Evolutionary conservation across 2,797 vertebrate species (phyloP), one percentile per base, ranked within the genome.

Genomic region (Salarias fasciatus): DNA sequence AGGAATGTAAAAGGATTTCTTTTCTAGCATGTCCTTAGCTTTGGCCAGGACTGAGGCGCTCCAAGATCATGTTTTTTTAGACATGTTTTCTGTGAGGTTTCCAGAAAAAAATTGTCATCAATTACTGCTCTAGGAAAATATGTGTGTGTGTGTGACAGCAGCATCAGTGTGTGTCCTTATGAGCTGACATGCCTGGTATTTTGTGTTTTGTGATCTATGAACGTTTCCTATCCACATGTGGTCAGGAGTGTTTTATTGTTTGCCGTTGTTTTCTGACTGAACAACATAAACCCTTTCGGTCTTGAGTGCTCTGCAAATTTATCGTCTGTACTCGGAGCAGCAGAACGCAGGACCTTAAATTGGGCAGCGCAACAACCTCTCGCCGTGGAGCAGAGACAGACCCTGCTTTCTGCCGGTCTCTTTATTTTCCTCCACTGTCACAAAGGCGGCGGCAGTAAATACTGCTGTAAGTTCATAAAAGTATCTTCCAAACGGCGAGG

Each of bases 401-500:
- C 36, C n/a, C 31, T 28, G 42, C 41, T 53, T 51, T 60, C 47
- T 63, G 54, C 33, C 41, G 2, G 18, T 37, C 28, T 45, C 61
- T 66, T 66, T 51, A 53, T 76, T 65, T 74, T 60, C 37, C 44
- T 46, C 15, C 38, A 12, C 50, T 76, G 41, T 65, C 61, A 67
- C 31, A 63, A 69, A 63, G 48, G 70, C 63, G 38, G 56, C 48
- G 41, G 72, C 59, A 62, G 64, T 82, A 82, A 86, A 81, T 78
- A 84, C 56, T 73, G 62, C 84, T 67, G 62, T 45, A 58, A 80
- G 72, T 85, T 85, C 53, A 84, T 84, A 74, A 81, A 82, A 85
- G 79, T 69, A 77, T 76, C 42, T 72, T 79, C 87, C 61, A 81
- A 81, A 73, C 52, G 45, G 12, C 65, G 31, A 77, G 63, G 2